Evolutionary conservation across 2,888 invertebrate species (phyloP), one percentile per base, ranked within the genome.

Genomic region (Polymixis lichenea): DNA sequence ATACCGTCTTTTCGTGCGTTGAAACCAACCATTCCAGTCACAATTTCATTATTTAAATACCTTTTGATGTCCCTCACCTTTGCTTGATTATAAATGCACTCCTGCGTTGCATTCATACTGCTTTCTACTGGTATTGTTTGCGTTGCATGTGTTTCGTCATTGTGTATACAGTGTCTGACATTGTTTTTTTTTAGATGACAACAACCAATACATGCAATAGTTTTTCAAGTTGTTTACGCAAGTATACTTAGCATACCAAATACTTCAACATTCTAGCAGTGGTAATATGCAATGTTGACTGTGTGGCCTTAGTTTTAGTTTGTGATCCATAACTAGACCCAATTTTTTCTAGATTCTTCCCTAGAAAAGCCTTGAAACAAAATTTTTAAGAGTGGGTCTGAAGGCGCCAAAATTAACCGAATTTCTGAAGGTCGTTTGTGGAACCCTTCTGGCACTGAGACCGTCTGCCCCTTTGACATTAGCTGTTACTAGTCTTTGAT

Each of bases 81-180:
- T 69, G 72, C 51, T 25, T 56, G 38, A 55, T 82, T 78, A 78
- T 69, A 43, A 65, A 75, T 82, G 71, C 73, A 62, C 68, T 81
- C 58, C 69, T 71, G 78, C 17, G 51, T 53, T 75, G 68, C 65
- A 72, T 78, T 82, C 32, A 72, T 58, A 83, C 72, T 82, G 43
- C 69, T 82, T 82, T 83, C 74, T 66, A 75, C 65, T 28, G 22
- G 61, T 73, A 70, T 72, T 78, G 74, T 82, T 82, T 78, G 70
- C 19, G 25, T 56, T 81, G 72, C 71, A 72, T 77, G 62, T 62
- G 61, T 82, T 75, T 78, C 82, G 43, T 75, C 68, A 82, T 69
- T 78, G 65, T 82, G 17, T 61, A 17, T 53, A 65, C 65, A 72
- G 49, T 56, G 65, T 58, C 69, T 83, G 61, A 61, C 72, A 62